A percentile compares a stretch with the other conserved stretches of the same genome.
phyloP scores from a whole-genome alignment of 2,888 invertebrate species.

The Chrysodeixis includens region DNA sequence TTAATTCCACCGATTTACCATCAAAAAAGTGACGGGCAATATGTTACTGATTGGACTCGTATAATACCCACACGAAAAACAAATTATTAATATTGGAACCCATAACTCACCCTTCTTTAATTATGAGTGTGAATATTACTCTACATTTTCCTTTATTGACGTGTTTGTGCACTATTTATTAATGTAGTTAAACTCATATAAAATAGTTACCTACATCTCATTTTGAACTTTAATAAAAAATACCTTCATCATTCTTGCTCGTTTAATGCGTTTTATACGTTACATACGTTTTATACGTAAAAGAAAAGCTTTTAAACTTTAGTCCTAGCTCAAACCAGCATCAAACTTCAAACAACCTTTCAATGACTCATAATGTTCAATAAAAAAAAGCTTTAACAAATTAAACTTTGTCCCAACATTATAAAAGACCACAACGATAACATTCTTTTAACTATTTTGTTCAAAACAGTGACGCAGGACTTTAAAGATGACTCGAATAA shows the following conservation, averaged over 20 bases:
- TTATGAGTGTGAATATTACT: too few species aligned
- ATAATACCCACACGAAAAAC: too few species aligned
- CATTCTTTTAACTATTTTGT: conserved; percentile 15
- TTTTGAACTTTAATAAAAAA: too few species aligned
- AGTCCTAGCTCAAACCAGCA: not conserved
- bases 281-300: not conserved
- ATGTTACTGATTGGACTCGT: too few species aligned
- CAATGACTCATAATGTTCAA: not conserved
- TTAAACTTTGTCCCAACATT: not conserved
- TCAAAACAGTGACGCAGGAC: conserved; percentile 33
- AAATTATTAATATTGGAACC: too few species aligned
- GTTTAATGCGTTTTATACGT: too few species aligned
- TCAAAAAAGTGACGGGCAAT: too few species aligned
- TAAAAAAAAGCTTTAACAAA: not conserved
- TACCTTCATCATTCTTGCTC: not conserved
- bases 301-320: not conserved
- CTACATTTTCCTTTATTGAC: too few species aligned
- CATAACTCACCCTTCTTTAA: too few species aligned
- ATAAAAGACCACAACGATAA: conserved; percentile 24
- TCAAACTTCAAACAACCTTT: not conserved
- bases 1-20: not conserved
- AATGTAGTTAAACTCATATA: too few species aligned
- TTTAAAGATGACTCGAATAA: conserved; percentile 31
- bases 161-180: too few species aligned
- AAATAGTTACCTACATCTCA: too few species aligned